Percentiles rank a stretch among this genome's conserved stretches.
Conservation (phyloP, 2,113 vertebrate species). For the Pogonocichla stellata region DNA sequence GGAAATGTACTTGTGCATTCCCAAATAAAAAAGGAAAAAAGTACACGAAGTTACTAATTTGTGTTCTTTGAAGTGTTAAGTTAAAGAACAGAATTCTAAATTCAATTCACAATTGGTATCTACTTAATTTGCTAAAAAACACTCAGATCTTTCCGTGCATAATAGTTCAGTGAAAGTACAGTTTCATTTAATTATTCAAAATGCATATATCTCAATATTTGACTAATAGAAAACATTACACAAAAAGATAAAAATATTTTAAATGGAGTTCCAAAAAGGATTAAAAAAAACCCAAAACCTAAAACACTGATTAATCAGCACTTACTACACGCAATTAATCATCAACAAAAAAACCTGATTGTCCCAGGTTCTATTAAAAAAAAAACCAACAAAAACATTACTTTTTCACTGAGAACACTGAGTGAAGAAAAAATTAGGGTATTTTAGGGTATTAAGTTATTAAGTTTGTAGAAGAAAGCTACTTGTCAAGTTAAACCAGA, state of each 20-base stretch:
- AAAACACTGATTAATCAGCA: background rate
- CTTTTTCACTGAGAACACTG: background rate
- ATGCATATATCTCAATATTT: background rate
- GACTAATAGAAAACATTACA: background rate
- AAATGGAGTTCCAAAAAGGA: background rate
- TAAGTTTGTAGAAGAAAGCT: background rate
- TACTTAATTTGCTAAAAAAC: background rate
- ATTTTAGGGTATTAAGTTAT: background rate
- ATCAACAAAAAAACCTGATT: background rate
- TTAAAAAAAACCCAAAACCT: fast-evolving
- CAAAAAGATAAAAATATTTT: background rate
- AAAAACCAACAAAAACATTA: background rate
- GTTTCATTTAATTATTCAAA: background rate
- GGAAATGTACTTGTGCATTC: background rate
- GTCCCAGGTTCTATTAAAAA: background rate
- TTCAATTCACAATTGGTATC: background rate
- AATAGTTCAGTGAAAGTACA: background rate
- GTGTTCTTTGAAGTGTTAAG: background rate
- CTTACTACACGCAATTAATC: background rate
- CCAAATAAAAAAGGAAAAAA: background rate
- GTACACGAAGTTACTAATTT: background rate
- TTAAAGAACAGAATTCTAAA: background rate
- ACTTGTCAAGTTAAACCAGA: background rate
- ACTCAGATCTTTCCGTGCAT: background rate
- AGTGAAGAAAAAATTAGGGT: background rate